Evolutionary conservation across 2,888 invertebrate genomes (phyloP).

Genomic region (Adelognathus sp.): DNA sequence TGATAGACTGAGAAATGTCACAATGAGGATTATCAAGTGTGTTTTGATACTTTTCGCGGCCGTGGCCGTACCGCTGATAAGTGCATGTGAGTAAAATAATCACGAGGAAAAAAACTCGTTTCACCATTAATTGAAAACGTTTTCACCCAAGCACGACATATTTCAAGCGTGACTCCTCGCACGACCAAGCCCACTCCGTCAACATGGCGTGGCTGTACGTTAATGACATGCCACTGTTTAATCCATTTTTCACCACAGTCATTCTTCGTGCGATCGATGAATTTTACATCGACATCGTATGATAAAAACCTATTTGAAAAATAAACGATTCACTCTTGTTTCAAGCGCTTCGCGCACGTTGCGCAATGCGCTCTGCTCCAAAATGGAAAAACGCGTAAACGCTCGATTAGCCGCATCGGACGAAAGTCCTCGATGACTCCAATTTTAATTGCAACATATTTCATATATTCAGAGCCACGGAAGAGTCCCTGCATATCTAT

Average conservation of each 20-base stretch:
- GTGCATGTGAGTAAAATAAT: constrained; percentile 69
- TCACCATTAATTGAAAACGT: neutral
- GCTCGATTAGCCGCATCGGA: neutral
- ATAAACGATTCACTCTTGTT: neutral
- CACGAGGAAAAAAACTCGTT: neutral
- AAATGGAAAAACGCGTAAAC: constrained; percentile 11
- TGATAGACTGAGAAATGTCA: constrained; percentile 69
- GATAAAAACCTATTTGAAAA: neutral
- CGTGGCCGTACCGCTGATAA: constrained; percentile 60
- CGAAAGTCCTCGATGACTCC: neutral
- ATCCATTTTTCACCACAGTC: neutral
- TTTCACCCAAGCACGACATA: constrained; percentile 50
- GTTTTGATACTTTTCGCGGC: constrained; percentile 66
- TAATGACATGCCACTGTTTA: constrained; percentile 39
- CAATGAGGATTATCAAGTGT: constrained; percentile 70
- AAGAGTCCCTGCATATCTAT: neutral
- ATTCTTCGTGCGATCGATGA: neutral
- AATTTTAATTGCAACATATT: neutral
- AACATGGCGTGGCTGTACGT: constrained; percentile 70
- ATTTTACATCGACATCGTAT: neutral
- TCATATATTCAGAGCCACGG: neutral
- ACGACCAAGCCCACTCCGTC: constrained; percentile 72
- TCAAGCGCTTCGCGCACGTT: neutral
- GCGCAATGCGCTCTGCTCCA: constrained; percentile 1
- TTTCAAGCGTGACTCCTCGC: constrained; percentile 56